Conservation (phyloP, 2,797 vertebrate genomes). For the Phrynocephalus vlangalii region DNA sequence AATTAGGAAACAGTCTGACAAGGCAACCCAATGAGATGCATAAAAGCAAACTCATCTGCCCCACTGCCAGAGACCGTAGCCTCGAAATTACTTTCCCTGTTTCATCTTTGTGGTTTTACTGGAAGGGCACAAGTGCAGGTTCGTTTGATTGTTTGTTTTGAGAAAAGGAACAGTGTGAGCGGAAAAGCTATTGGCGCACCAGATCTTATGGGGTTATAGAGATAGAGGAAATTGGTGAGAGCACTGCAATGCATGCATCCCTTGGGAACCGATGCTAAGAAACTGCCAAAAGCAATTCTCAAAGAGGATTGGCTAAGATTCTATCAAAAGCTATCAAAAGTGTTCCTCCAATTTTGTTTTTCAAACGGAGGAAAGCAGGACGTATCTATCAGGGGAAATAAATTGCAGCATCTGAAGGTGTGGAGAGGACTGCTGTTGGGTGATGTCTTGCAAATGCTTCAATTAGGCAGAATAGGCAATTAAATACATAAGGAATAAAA, state of each 20-base stretch:
- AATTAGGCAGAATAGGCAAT: not conserved
- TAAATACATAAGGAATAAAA: not conserved
- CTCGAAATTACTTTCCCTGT: not conserved
- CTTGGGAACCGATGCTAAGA: slow-evolving; percentile 32
- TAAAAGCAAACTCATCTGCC: not conserved
- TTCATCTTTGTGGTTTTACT: slow-evolving; percentile 18
- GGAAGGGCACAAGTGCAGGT: slow-evolving; percentile 2
- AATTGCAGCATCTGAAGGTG: slow-evolving; percentile 10
- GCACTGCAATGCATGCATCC: slow-evolving; percentile 9
- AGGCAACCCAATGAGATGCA: not conserved
- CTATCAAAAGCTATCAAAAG: slow-evolving; percentile 32
- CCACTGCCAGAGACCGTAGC: slow-evolving; percentile 19
- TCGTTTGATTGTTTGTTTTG: not conserved
- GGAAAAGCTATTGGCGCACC: slow-evolving; percentile 25
- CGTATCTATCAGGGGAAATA: slow-evolving; percentile 33
- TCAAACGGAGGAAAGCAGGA: slow-evolving; percentile 35
- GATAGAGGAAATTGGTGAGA: not conserved
- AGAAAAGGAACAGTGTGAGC: slow-evolving; percentile 3
- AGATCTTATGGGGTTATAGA: not conserved
- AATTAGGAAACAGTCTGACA: slow-evolving; percentile 10
- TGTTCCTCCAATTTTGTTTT: not conserved
- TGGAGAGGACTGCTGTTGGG: not conserved
- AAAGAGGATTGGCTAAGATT: slow-evolving; percentile 44
- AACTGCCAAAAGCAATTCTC: slow-evolving; percentile 28
- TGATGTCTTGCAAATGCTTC: not conserved